These are phyloP conservation scores for Drosophila nr. medialis DNA, from an alignment of 2,888 invertebrate species.

Conservation along the genomic window DNA sequence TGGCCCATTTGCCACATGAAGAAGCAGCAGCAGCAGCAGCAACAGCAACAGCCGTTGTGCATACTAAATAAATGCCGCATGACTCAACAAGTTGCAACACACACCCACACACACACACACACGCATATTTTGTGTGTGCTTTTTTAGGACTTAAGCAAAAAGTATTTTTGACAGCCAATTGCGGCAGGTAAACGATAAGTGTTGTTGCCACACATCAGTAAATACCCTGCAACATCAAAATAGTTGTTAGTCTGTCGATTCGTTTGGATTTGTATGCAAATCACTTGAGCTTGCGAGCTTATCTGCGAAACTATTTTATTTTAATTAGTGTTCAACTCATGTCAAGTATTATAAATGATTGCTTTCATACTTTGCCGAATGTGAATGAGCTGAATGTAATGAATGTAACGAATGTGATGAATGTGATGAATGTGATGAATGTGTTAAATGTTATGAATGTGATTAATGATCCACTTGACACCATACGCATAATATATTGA, in stretches of 20 bases:
- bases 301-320: not conserved
- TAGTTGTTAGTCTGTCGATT: slow-evolving; percentile 24
- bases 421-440: not conserved
- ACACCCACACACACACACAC: slow-evolving; percentile 19
- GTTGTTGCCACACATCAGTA: slow-evolving; percentile 22
- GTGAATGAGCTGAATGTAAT: not conserved
- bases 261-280: slow-evolving; percentile 13
- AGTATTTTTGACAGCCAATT: slow-evolving; percentile 32
- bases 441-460: not conserved
- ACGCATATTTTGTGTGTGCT: slow-evolving; percentile 15
- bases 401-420: not conserved
- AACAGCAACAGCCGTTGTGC: slow-evolving; percentile 41
- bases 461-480: not conserved
- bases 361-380: not conserved
- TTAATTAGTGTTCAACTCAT: not conserved
- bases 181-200: slow-evolving; percentile 18
- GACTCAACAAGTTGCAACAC: slow-evolving; percentile 78
- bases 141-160: slow-evolving; percentile 12
- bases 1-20: slow-evolving; percentile 49
- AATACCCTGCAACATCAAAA: slow-evolving; percentile 26
- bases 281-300: slow-evolving; percentile 11
- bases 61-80: slow-evolving; percentile 66
- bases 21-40: slow-evolving; percentile 3
- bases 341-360: not conserved
- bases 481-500: not conserved